Base-by-base conservation (phyloP, 2,797 vertebrate species). In the Crocidura indochinensis region DNA sequence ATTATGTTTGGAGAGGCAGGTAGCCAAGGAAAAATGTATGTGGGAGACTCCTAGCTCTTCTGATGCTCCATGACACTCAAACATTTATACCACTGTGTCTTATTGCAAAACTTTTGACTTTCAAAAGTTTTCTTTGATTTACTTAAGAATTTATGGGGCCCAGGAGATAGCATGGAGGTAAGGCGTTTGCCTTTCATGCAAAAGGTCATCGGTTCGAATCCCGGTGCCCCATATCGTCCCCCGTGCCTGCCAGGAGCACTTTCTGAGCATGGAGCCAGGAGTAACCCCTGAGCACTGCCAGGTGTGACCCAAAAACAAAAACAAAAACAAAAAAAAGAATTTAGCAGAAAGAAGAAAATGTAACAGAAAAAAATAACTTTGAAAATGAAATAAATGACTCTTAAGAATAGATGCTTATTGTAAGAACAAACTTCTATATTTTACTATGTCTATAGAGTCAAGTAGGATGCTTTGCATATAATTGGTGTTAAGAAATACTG, bases 401-500 rank as follows among this genome's bases (percentile, higher is more conserved):
- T 79, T 60, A 78, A 31, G 47, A 78, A 65, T 8, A 88, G 47
- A 1, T 77, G 14, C 64, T 64, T 72, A 31, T 15, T 24, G 26
- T 20, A 88, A 92, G 31, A 24, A 65, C 20, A 22, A 17, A 71
- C 20, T 46, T 31, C 69, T 22, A 27, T 8, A 81, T 24, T 26
- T 82, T 26, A 14, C 56, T 56, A 29, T 68, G 19, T 67, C n/a
- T n/a, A 10, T 2, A n/a, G 12, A 76, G 31, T 65, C 47, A 53
- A 47, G 12, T 1, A 79, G 38, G 20, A 71, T 2, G 17, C 67
- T 27, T 38, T 27, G 4, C 60, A 49, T 29, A 68, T 62, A 84
- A 69, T 1, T 65, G 8, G 19, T 60, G 87, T 56, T 86, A 69
- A 75, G 64, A 81, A 92, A 94, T 22, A 8, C 19, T 60, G 56